phyloP scores from a whole-genome alignment of 2,113 vertebrate species.

The Semnornis frantzii region DNA sequence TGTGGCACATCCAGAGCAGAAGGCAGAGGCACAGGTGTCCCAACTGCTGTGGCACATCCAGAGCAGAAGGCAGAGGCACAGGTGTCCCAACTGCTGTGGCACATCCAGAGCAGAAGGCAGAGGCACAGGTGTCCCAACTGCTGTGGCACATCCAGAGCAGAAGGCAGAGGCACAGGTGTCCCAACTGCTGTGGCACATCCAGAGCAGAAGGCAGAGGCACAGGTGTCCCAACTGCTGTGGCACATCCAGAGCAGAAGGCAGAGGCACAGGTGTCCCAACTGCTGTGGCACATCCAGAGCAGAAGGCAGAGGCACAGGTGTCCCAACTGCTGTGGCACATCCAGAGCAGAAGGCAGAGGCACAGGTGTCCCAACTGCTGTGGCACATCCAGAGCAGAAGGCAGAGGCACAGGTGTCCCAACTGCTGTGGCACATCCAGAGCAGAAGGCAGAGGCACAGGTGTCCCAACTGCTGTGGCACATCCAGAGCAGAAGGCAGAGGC shows the following conservation, averaged over 20 bases:
- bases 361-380: fast-evolving
- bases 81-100: fast-evolving
- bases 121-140: fast-evolving
- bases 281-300: fast-evolving
- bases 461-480: fast-evolving
- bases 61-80: neutral
- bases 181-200: fast-evolving
- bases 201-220: neutral
- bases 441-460: neutral
- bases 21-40: no score
- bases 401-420: fast-evolving
- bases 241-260: no score
- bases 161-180: neutral
- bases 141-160: fast-evolving
- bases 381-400: no score
- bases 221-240: fast-evolving
- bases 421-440: fast-evolving
- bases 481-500: neutral
- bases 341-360: neutral
- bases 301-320: neutral
- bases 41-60: no score
- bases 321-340: fast-evolving
- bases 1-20: no score
- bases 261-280: fast-evolving
- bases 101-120: no score